Base-by-base conservation (phyloP, 1,140 invertebrate genomes). In the Eubasilissa regina region DNA sequence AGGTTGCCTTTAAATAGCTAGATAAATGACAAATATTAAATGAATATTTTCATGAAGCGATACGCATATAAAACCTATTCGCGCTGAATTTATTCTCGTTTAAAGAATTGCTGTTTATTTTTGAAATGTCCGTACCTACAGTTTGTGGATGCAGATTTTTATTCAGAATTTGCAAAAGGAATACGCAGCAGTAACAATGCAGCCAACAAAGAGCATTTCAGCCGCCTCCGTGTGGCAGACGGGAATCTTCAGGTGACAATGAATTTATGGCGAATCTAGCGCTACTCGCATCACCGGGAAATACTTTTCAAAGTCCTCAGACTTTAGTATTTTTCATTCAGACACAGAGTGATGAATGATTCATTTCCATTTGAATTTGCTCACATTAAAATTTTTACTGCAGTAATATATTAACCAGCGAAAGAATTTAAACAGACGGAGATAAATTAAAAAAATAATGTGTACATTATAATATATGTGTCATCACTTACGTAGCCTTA, bases 231-330 rank as follows among this genome's bases (percentile, higher is more conserved):
- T 19, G 44, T n/a, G 44, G 58, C n/a, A 48, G 15, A 17, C 53
- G 73, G 44, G 73, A 43, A 58, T 70, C 48, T 70, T 51, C 64
- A 70, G 66, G 76, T 66, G 76, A 78, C 76, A 78, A 78, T 78
- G 76, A 78, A 78, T 78, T 78, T 78, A 78, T 78, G 64, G 76
- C 64, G 64, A 51, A 78, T 51, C 76, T 78, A 78, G 76, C 62
- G 76, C 3, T 56, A 48, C 55, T 44, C 75, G 53, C 75, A 48
- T 51, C 64, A 53, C 76, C 12, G 76, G 45, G 48, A 55, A 78
- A 78, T 78, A 78, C 72, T 58, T 78, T 11, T 44, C 56, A 78
- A 70, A 48, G 25, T 58, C 64, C 47, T 58, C 66, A 25, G 76
- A 70, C 48, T 43, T n/a, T 56, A 64, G 56, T 55, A 58, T 72